Base-by-base conservation (phyloP, 2,797 vertebrate species). In the Simalia tracyae region DNA sequence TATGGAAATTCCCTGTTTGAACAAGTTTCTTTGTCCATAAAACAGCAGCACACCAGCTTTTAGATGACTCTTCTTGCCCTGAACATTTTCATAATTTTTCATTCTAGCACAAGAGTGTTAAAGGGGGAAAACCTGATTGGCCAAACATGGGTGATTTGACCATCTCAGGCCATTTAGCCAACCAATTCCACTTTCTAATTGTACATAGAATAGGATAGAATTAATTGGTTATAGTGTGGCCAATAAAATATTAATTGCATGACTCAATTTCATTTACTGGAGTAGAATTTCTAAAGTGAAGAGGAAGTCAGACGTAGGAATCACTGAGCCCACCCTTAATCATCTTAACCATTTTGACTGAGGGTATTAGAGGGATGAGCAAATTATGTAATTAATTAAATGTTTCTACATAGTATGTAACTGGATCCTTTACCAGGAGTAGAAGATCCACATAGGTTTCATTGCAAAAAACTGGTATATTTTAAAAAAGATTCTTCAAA, bases 191-290 rank as follows among this genome's bases (percentile, higher is more conserved):
- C 91, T 94, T 95, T 95, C 91, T 56, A 87, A 68, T 91, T 85
- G 86, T 84, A 89, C 88, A 93, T 89, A 94, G 93, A 90, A 85
- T 42, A 61, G 93, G 94, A 59, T 89, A 94, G 95, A 93, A 96
- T 92, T 95, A 97, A 95, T 86, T 88, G 94, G 94, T 90, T 84
- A 89, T 26, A 91, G 91, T 92, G 89, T 91, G 89, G 92, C 87
- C 95, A 91, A 8, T n/a, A 90, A 86, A 68, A 89, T 89, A 92
- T 94, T 94, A 95, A 95, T n/a, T 2, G 26, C 56, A 12, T 88
- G 50, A 81, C 84, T 96, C 95, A 94, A 94, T 94, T 96, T 95
- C 95, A 94, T 94, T 97, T 93, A 96, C 96, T 95, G 94, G 95
- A 95, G 94, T 95, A n/a, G 54, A 94, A 93, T 93, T 93, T 96